A percentile compares a stretch with the other conserved stretches of the same genome.
Evolutionary conservation across 2,113 vertebrate genomes (phyloP).

Genomic region (Nyctibius bracteatus): DNA sequence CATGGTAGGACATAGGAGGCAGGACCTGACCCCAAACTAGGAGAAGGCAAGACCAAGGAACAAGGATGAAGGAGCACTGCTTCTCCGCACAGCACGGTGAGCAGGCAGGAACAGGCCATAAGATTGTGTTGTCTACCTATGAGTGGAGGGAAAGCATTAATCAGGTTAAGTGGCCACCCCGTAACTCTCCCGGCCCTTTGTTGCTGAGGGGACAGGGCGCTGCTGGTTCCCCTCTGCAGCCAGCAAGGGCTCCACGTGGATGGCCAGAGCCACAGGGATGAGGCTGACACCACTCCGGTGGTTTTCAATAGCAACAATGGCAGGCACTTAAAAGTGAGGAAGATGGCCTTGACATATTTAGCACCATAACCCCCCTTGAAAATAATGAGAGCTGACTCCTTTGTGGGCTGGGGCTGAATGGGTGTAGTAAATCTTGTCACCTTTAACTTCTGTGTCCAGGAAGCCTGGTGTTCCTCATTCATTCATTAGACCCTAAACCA

Average conservation of each 20-base stretch:
- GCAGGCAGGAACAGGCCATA: not conserved
- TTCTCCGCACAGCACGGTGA: not conserved
- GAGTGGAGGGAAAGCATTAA: not conserved
- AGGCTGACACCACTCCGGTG: not conserved
- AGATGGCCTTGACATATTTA: not conserved
- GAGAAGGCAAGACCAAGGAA: not conserved
- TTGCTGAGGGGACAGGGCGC: not conserved
- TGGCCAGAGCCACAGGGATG: not conserved
- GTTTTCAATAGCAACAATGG: conserved; percentile 2
- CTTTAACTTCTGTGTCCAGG: not conserved
- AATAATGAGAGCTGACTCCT: not conserved
- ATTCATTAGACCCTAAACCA: not conserved
- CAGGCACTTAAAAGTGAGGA: not conserved
- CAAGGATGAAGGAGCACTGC: not conserved
- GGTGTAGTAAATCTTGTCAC: not conserved
- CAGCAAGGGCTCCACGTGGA: not conserved
- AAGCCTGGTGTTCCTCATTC: not conserved
- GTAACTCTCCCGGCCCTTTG: not conserved
- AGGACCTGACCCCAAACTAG: not conserved
- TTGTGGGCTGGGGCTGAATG: not conserved
- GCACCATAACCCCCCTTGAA: not conserved
- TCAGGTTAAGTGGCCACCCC: not conserved
- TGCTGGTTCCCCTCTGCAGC: conserved; percentile 24
- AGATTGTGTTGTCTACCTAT: not conserved
- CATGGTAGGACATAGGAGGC: not conserved